Base-by-base conservation (phyloP, 2,888 invertebrate species). In the Lucinisca nassula region DNA sequence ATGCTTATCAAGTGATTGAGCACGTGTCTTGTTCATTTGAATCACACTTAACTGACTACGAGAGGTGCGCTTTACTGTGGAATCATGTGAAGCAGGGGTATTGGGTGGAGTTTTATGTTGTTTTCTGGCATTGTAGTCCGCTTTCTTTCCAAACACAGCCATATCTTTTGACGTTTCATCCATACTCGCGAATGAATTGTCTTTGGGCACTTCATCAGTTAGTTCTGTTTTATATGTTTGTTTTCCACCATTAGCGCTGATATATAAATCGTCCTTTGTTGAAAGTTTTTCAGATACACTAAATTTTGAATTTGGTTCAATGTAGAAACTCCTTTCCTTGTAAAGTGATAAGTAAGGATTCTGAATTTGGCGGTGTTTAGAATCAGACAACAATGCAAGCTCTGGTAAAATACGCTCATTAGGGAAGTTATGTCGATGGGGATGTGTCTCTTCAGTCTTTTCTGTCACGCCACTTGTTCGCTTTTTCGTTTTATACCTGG, bases 311-410 rank as follows among this genome's bases (percentile, higher is more conserved):
- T 24, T 27, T 12, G 84, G 35, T 21, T 76, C 76, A 0, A 84
- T 1, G 61, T 82, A 85, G 40, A 90, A 90, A 55, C 87, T 90
- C 32, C 87, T 70, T 75, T 90, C 89, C 37, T 84, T 90, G 40
- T 75, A 87, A 17, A 78, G 76, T 32, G 83, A 38, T 0, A 84
- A 82, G 58, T 77, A 87, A 17, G 89, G 87, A 45, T 87, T 90
- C 14, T 87, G 87, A 40, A 70, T 55, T n/a, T 79, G 70, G 2
- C 49, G 37, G 8, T 61, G 67, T 45, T 80, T 70, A 35, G 67
- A 38, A 17, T 51, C 55, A 8, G 77, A 74, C 27, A 87, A 51
- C 58, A 35, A 24, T 10, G 32, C 1, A 3, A 67, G 35, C 12
- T 67, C 67, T 1, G 67, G 67, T 2, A 67, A 67, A 8, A 30